phyloP scores from a whole-genome alignment of 2,888 invertebrate genomes.

The Troides oblongomaculatus region DNA sequence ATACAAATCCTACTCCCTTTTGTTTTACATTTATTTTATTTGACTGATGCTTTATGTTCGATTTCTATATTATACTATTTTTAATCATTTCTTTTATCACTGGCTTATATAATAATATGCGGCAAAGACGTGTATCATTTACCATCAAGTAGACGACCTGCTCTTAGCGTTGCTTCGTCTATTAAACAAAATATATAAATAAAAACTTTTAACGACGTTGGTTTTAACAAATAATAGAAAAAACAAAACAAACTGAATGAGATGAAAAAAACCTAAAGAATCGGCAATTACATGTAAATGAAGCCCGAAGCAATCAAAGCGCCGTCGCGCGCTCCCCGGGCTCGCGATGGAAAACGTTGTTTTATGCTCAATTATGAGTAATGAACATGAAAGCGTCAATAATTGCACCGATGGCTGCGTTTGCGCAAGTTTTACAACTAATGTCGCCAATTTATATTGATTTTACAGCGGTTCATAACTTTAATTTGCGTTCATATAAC shows the following conservation, averaged over 20 bases:
- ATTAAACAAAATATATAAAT: too few species aligned
- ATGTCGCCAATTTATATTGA: constrained; percentile 2
- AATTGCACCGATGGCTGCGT: constrained; percentile 8
- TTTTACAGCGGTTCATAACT: neutral
- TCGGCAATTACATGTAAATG: neutral
- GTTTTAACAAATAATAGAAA: neutral
- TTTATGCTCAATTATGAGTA: constrained; percentile 19
- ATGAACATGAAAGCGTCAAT: constrained; percentile 22
- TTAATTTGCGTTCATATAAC: neutral
- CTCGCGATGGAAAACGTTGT: constrained; percentile 9
- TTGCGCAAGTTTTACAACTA: neutral
- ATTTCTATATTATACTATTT: too few species aligned
- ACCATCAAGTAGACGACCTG: too few species aligned
- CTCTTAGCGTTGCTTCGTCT: too few species aligned
- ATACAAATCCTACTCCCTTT: too few species aligned
- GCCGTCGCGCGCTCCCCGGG: neutral
- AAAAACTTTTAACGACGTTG: neutral
- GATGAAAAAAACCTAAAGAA: neutral
- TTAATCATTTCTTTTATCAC: too few species aligned
- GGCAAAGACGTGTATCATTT: too few species aligned
- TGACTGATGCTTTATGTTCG: too few species aligned
- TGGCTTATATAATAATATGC: too few species aligned
- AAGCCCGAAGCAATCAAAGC: neutral
- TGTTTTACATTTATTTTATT: too few species aligned
- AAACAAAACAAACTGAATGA: neutral